phyloP scores from a whole-genome alignment of 2,113 vertebrate species.

The Rutilus rutilus region DNA sequence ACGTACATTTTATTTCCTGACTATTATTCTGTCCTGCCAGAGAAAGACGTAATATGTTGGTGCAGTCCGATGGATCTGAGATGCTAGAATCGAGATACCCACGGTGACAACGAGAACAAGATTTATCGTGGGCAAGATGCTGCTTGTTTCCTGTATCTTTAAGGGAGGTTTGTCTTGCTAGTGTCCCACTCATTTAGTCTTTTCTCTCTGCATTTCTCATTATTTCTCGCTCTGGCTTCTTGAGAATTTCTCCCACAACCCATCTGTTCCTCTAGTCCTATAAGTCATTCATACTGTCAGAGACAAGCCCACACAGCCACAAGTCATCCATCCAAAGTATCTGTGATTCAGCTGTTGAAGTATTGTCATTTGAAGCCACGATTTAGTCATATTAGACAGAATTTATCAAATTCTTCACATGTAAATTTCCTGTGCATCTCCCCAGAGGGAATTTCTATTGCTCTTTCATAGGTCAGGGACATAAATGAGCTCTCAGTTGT shows the following conservation, averaged over 20 bases:
- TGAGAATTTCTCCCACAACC: constrained; percentile 54
- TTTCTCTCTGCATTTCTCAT: constrained; percentile 24
- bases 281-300: constrained; percentile 54
- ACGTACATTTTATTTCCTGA: background rate
- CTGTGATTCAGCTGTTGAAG: constrained; percentile 37
- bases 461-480: background rate
- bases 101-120: constrained; percentile 18
- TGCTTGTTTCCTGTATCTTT: constrained; percentile 49
- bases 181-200: constrained; percentile 42
- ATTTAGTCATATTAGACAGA: background rate
- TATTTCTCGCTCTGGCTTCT: constrained; percentile 39
- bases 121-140: constrained; percentile 12
- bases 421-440: background rate
- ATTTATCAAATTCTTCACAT: background rate
- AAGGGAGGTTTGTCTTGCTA: constrained; percentile 28
- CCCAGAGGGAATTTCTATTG: background rate
- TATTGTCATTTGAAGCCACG: background rate
- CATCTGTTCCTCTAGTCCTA: constrained; percentile 53
- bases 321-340: constrained; percentile 47
- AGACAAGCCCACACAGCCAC: constrained; percentile 50
- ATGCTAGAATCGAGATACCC: background rate
- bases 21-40: constrained; percentile 9
- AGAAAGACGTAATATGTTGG: background rate
- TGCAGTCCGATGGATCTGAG: background rate
- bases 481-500: background rate